Evolutionary conservation across 1,140 invertebrate species (phyloP).

Genomic region (Heliconius congener): DNA sequence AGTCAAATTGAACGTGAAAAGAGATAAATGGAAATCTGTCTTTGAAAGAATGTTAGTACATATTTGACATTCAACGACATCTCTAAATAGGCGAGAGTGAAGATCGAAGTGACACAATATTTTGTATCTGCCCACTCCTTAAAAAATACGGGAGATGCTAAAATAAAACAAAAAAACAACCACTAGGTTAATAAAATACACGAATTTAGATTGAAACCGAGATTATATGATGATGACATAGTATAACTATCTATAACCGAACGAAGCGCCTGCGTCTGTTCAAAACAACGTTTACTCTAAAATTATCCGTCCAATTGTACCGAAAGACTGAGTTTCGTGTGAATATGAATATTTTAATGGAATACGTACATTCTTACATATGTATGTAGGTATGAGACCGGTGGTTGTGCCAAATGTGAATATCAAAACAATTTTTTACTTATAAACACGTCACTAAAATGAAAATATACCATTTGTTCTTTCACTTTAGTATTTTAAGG

Average conservation of each 20-base stretch:
- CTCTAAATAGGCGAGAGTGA: no score
- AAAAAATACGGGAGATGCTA: not conserved
- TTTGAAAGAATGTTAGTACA: no score
- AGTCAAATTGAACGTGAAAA: no score
- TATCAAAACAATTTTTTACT: constrained; percentile 22
- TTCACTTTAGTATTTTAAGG: not conserved
- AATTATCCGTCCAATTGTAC: constrained; percentile 54
- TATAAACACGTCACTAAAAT: constrained; percentile 4
- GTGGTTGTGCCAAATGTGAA: constrained; percentile 20
- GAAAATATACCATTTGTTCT: not conserved
- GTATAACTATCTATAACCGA: constrained; percentile 47
- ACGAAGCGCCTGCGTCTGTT: constrained; percentile 40
- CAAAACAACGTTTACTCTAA: constrained; percentile 55
- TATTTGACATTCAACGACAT: no score
- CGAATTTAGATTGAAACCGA: constrained; percentile 15
- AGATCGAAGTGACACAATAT: no score
- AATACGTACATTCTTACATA: not conserved
- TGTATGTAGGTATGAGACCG: not conserved
- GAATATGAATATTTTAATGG: constrained; percentile 5
- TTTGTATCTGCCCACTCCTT: not conserved
- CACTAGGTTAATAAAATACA: not conserved
- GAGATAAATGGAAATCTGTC: no score
- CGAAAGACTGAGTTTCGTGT: constrained; percentile 22
- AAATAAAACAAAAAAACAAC: not conserved
- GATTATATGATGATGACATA: constrained; percentile 35